These are phyloP conservation scores for Laterallus jamaicensis DNA, from an alignment of 2,113 vertebrate species.

Conservation along the genomic window DNA sequence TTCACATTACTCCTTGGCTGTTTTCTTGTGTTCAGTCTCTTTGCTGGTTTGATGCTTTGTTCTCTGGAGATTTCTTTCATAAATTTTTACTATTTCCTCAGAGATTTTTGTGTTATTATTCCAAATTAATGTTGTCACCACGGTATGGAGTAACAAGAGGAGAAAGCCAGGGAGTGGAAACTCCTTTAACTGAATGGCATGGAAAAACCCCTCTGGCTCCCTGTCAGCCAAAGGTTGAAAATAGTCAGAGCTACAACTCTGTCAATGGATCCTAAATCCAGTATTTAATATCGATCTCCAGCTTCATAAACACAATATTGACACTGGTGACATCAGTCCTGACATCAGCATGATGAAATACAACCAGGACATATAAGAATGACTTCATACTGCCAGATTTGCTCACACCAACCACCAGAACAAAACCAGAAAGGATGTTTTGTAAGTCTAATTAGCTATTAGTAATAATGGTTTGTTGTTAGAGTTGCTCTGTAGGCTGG, in stretches of 20 bases:
- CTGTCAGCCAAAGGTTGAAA: constrained; percentile 3
- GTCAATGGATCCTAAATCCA: constrained; percentile 31
- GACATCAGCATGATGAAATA: constrained; percentile 10
- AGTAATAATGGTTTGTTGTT: too few relatives aligned
- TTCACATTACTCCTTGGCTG: neutral
- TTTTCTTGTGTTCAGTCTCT: neutral
- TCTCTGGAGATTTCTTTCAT: neutral
- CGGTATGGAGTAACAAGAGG: neutral
- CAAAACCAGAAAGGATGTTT: neutral
- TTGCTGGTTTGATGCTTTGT: neutral
- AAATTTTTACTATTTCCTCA: neutral
- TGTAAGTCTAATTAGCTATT: neutral
- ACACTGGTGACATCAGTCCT: neutral
- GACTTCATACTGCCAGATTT: neutral
- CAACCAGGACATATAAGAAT: neutral
- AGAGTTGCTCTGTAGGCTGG: neutral
- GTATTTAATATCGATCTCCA: neutral
- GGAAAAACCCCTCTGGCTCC: constrained; percentile 73
- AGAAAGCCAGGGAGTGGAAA: constrained; percentile 66
- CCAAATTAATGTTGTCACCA: neutral
- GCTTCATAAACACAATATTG: neutral
- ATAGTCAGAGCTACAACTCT: neutral
- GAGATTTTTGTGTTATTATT: neutral
- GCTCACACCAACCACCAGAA: neutral
- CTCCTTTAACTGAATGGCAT: constrained; percentile 53